These are phyloP conservation scores for Micronycteris hirsuta DNA, from an alignment of 2,113 vertebrate species.

Conservation along the genomic window DNA sequence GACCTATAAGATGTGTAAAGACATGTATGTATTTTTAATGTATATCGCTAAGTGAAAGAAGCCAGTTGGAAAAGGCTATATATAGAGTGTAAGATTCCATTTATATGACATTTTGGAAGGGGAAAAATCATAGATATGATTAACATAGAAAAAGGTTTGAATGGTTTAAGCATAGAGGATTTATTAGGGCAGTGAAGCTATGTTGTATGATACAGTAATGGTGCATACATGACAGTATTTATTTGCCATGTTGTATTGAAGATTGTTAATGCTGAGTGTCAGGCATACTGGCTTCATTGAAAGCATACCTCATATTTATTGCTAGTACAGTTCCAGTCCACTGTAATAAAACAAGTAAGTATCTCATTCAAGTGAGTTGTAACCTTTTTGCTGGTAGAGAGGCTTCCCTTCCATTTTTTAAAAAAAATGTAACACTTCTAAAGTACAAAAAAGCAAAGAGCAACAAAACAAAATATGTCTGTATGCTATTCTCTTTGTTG, in stretches of 20 bases:
- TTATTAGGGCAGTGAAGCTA: not conserved
- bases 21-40: not conserved
- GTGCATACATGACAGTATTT: not conserved
- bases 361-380: not conserved
- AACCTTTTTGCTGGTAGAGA: not conserved
- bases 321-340: not conserved
- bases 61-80: not conserved
- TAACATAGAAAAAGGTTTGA: not conserved
- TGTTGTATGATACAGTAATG: not conserved
- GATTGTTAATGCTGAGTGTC: not conserved
- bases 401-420: not conserved
- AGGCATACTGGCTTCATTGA: not conserved
- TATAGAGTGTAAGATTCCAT: not conserved
- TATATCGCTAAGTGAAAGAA: not conserved
- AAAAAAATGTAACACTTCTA: not conserved
- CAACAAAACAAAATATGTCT: not conserved
- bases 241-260: not conserved
- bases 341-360: not conserved
- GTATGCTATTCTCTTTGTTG: not conserved
- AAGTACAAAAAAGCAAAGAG: not conserved
- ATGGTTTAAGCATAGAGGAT: not conserved
- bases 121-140: not conserved
- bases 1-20: not conserved
- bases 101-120: not conserved
- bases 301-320: not conserved